Evolutionary conservation across 2,888 invertebrate genomes (phyloP).

Genomic region (Stenurella melanura): DNA sequence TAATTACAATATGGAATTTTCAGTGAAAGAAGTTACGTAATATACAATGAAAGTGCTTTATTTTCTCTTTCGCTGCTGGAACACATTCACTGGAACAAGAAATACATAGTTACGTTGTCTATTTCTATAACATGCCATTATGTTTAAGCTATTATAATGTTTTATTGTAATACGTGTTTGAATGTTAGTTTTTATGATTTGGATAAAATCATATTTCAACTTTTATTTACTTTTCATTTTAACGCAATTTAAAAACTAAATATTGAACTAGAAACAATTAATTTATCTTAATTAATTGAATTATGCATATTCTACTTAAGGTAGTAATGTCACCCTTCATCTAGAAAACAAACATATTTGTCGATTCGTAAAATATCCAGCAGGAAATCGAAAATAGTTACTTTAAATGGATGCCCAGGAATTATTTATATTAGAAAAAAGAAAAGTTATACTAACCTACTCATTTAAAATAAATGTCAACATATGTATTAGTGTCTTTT

Average conservation of each 20-base stretch:
- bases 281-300: too few relatives aligned
- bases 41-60: conserved; percentile 14
- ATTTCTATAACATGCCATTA: not conserved
- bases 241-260: not conserved
- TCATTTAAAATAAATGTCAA: too few relatives aligned
- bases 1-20: not conserved
- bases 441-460: too few relatives aligned
- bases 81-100: conserved; percentile 31
- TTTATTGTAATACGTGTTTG: not conserved
- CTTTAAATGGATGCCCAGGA: too few relatives aligned
- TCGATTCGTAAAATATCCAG: too few relatives aligned
- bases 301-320: too few relatives aligned
- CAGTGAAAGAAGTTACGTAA: conserved; percentile 11
- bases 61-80: conserved; percentile 29
- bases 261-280: too few relatives aligned
- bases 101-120: conserved; percentile 16
- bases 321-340: too few relatives aligned
- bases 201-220: not conserved
- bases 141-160: not conserved
- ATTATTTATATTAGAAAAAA: too few relatives aligned
- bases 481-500: too few relatives aligned
- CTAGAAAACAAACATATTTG: too few relatives aligned
- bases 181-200: not conserved
- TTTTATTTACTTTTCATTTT: conserved; percentile 5
- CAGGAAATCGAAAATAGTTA: too few relatives aligned